phyloP scores from a whole-genome alignment of 2,113 vertebrate species.

The Ctenomys sociabilis region DNA sequence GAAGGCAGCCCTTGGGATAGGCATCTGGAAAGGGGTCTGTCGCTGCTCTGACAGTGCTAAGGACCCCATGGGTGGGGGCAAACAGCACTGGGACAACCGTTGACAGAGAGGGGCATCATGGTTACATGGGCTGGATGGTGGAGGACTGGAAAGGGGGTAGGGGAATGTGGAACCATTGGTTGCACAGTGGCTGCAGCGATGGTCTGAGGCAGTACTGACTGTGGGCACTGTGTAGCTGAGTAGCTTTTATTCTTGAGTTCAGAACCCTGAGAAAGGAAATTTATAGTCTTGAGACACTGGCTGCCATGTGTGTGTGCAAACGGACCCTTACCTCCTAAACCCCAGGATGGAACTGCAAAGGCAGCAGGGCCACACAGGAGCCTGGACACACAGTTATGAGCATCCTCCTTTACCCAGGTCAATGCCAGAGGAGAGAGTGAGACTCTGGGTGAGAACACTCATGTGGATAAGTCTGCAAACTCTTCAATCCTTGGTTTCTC shows the following conservation, averaged over 20 bases:
- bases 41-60: not conserved
- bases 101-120: not conserved
- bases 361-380: not conserved
- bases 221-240: not conserved
- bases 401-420: not conserved
- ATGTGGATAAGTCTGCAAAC: not conserved
- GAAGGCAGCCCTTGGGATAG: not conserved
- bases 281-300: not conserved
- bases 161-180: not conserved
- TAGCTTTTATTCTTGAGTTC: not conserved
- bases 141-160: not conserved
- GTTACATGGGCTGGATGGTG: no score
- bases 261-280: not conserved
- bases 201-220: no score
- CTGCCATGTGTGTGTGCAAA: not conserved
- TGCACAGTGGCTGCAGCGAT: fast-evolving
- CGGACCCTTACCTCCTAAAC: not conserved
- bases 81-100: not conserved
- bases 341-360: not conserved
- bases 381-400: not conserved
- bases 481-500: no score
- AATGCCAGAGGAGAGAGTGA: not conserved
- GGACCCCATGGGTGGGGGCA: not conserved
- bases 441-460: not conserved
- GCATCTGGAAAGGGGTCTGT: not conserved